Evolutionary conservation across 2,797 vertebrate genomes (phyloP).

Genomic region (Pseudotriccus pelzelni): DNA sequence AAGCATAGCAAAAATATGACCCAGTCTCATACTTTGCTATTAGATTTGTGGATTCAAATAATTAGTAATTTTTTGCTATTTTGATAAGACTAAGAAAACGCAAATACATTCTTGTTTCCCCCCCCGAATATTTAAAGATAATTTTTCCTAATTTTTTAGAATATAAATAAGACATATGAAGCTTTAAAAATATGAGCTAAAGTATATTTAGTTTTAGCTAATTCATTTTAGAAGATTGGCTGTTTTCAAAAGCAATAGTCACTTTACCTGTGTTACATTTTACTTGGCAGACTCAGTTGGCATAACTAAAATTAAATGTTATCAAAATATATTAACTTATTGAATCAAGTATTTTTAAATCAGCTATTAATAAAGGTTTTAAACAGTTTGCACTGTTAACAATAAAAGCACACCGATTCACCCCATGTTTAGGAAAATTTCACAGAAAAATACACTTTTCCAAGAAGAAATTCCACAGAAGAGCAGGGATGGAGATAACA

Average conservation of each 20-base stretch:
- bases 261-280: not conserved
- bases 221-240: not conserved
- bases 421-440: slow-evolving; percentile 64
- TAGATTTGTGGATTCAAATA: not conserved
- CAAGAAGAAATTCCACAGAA: slow-evolving; percentile 44
- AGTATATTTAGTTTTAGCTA: not conserved
- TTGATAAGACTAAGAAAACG: not conserved
- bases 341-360: slow-evolving; percentile 37
- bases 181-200: not conserved
- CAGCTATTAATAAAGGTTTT: slow-evolving; percentile 44
- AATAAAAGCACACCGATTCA: slow-evolving; percentile 44
- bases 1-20: not conserved
- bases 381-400: slow-evolving; percentile 43
- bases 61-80: not conserved
- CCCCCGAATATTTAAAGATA: not conserved
- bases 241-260: slow-evolving; percentile 2
- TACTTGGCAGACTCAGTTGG: slow-evolving; percentile 29
- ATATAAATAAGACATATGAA: not conserved
- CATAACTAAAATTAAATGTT: slow-evolving; percentile 58
- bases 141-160: not conserved
- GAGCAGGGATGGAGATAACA: slow-evolving; percentile 47
- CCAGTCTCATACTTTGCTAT: not conserved
- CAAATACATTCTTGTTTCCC: not conserved
- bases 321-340: slow-evolving; percentile 45
- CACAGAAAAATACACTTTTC: slow-evolving; percentile 62